Conservation (phyloP, 2,888 invertebrate genomes). For the Oxystoma pomonae region DNA sequence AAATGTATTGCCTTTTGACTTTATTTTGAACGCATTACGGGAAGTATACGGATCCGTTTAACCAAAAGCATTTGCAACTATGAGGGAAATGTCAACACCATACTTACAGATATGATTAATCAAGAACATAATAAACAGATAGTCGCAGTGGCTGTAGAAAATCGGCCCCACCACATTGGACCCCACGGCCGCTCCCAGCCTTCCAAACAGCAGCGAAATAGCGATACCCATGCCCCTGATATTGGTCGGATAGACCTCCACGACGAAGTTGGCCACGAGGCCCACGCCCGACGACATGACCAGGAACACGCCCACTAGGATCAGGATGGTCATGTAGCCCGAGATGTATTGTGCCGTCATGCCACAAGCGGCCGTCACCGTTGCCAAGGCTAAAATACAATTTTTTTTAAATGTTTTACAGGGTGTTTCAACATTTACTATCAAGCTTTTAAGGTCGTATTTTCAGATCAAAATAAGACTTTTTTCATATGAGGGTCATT, state of each 20-base stretch:
- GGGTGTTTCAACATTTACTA: too few species aligned
- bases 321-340: conserved; percentile 32
- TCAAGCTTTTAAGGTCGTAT: too few species aligned
- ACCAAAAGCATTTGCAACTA: too few species aligned
- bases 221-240: conserved; percentile 52
- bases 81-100: background rate
- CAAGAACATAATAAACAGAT: conserved; percentile 44
- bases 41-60: too few species aligned
- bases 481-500: too few species aligned
- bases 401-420: too few species aligned
- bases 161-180: conserved; percentile 48
- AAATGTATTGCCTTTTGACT: too few species aligned
- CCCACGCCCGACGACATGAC: conserved; percentile 41
- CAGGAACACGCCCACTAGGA: conserved; percentile 40
- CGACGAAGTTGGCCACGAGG: conserved; percentile 42
- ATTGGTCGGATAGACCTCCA: conserved; percentile 46
- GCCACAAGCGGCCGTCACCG: conserved; percentile 38
- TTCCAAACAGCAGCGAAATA: conserved; percentile 52
- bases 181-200: conserved; percentile 50
- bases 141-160: conserved; percentile 48
- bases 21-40: too few species aligned
- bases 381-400: conserved; percentile 29
- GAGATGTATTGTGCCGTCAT: conserved; percentile 37
- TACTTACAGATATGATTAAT: conserved; percentile 42
- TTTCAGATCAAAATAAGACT: too few species aligned